Evolutionary conservation across 1,140 invertebrate species (phyloP).

Genomic region (Neodiprion fabricii): DNA sequence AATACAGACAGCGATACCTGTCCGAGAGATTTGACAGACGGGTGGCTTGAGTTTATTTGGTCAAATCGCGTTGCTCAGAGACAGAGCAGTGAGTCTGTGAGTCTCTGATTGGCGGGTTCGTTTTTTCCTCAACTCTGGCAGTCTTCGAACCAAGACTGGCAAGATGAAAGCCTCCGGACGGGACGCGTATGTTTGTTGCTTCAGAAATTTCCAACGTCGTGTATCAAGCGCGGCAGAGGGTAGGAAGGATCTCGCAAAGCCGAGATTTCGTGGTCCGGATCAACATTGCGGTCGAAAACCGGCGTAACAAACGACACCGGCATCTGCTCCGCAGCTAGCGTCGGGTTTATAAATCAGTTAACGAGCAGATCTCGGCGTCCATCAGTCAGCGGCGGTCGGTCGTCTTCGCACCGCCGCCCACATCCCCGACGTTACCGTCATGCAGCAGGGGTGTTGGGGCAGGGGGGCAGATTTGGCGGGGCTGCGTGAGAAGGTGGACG

Average conservation of each 20-base stretch:
- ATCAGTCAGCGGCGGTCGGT: constrained; percentile 20
- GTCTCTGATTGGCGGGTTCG: no score
- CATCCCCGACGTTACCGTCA: not conserved
- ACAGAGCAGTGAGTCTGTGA: no score
- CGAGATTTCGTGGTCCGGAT: not conserved
- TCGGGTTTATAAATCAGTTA: not conserved
- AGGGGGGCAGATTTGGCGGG: not conserved
- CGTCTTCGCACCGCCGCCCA: constrained; percentile 28
- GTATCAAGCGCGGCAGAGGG: not conserved
- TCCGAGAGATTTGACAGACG: no score
- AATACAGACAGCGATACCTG: no score
- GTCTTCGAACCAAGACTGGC: not conserved
- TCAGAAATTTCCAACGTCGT: not conserved
- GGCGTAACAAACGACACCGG: not conserved
- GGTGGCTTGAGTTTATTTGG: no score
- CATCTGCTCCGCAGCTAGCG: not conserved
- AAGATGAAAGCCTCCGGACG: not conserved
- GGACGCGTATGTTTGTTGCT: not conserved
- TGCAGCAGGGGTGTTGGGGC: not conserved
- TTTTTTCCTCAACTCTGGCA: no score
- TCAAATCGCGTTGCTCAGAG: no score
- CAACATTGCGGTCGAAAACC: not conserved
- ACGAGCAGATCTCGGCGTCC: not conserved
- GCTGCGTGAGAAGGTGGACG: constrained; percentile 44
- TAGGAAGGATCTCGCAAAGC: no score